A percentile compares a stretch with the other conserved stretches of the same genome.
phyloP scores from a whole-genome alignment of 2,888 invertebrate genomes.

The Andrena minutula region DNA sequence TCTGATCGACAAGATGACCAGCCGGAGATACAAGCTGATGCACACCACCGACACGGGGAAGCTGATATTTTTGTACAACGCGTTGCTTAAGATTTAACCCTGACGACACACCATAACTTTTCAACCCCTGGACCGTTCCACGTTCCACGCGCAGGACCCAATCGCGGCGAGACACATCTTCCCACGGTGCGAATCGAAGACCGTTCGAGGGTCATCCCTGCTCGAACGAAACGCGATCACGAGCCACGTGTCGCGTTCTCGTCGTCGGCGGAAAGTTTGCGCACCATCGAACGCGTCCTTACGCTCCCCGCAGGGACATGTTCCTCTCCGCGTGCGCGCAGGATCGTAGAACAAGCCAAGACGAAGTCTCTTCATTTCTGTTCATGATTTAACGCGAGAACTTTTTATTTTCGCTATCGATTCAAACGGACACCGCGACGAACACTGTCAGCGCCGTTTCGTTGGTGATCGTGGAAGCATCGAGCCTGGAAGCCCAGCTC shows the following conservation, averaged over 20 bases:
- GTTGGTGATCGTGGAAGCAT: neutral
- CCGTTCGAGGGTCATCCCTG: neutral
- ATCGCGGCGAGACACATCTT: neutral
- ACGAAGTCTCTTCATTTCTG: constrained; percentile 4
- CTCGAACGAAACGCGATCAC: neutral
- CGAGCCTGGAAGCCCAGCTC: constrained; percentile 17
- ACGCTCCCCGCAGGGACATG: neutral
- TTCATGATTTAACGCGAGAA: neutral
- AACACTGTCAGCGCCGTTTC: constrained; percentile 48
- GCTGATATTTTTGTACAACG: constrained; percentile 80
- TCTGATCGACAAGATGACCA: constrained; percentile 79
- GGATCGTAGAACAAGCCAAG: constrained; percentile 39
- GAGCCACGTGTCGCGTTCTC: neutral
- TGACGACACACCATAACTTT: constrained; percentile 39
- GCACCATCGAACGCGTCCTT: constrained; percentile 2
- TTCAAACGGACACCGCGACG: constrained; percentile 31
- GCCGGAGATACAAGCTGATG: constrained; percentile 78
- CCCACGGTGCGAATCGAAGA: neutral
- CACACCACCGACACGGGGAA: constrained; percentile 78
- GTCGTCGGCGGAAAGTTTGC: neutral
- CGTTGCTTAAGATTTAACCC: constrained; percentile 78
- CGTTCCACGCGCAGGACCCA: constrained; percentile 7
- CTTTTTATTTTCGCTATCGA: constrained; percentile 18
- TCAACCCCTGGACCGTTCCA: constrained; percentile 34
- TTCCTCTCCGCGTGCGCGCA: neutral